A percentile compares a stretch with the other conserved stretches of the same genome.
These are phyloP conservation scores for Henicopernis longicauda DNA, from an alignment of 2,113 vertebrate genomes.

Conservation along the genomic window DNA sequence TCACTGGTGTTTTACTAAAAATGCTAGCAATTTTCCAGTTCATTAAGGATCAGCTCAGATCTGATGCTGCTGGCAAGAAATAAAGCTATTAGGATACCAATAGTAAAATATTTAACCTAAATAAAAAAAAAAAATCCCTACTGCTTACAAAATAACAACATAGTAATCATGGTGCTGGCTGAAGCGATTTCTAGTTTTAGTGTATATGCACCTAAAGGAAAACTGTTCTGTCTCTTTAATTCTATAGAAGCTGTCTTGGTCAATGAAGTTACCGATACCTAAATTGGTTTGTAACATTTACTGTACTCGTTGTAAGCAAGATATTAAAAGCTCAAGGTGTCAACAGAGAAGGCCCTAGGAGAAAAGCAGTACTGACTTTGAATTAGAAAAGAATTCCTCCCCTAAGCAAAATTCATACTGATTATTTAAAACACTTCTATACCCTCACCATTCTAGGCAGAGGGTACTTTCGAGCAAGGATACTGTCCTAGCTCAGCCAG, in stretches of 20 bases:
- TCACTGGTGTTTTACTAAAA: constrained; percentile 16
- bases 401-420: neutral
- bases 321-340: neutral
- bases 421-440: neutral
- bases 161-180: neutral
- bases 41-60: constrained; percentile 21
- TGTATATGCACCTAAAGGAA: neutral
- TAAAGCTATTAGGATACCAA: neutral
- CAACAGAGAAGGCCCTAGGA: neutral
- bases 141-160: neutral
- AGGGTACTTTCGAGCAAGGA: neutral
- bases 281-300: neutral
- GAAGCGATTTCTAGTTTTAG: neutral
- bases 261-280: neutral
- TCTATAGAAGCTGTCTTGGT: neutral
- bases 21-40: constrained; percentile 31
- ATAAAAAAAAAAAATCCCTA: neutral
- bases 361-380: neutral
- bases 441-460: neutral
- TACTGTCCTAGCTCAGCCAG: neutral
- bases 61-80: constrained; percentile 11
- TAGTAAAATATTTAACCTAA: constrained; percentile 32
- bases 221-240: neutral
- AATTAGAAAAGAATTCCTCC: neutral
- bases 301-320: neutral